Conservation (phyloP, 64 coral and sea anemone genomes). For the Acropora tenuis region DNA sequence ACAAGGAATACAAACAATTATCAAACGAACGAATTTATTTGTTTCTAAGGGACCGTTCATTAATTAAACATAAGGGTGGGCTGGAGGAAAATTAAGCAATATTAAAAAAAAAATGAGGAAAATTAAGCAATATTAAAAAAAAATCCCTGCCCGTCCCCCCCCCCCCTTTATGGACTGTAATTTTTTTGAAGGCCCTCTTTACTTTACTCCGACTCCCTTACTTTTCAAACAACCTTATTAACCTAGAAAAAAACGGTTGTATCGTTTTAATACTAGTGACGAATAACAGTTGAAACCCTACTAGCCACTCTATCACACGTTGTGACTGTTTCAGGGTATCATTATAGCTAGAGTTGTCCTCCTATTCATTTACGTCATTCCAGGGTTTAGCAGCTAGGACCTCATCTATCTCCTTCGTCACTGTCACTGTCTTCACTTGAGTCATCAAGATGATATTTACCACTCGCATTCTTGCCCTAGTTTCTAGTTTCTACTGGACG, state of each 20-base stretch:
- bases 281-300: constrained; percentile 30
- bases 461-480: background rate
- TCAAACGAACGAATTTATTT: too few species aligned
- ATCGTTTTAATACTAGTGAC: too few species aligned
- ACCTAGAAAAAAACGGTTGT: too few species aligned
- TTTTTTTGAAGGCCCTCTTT: constrained; percentile 11
- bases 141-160: background rate
- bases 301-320: background rate
- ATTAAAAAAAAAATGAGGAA: background rate
- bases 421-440: constrained; percentile 17
- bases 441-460: constrained; percentile 16
- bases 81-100: background rate
- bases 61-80: too few species aligned
- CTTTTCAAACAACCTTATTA: background rate
- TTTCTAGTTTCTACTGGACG: background rate
- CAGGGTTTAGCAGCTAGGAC: background rate
- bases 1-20: too few species aligned
- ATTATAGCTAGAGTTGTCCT: background rate
- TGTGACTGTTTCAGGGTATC: constrained; percentile 24
- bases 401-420: constrained; percentile 6
- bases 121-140: background rate
- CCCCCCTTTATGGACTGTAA: background rate
- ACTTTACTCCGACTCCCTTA: background rate
- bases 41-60: too few species aligned
- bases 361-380: background rate